Percentiles rank a stretch among this genome's conserved stretches.
These are phyloP conservation scores for Tringa solitaria DNA, from an alignment of 2,113 vertebrate species.

Conservation along the genomic window DNA sequence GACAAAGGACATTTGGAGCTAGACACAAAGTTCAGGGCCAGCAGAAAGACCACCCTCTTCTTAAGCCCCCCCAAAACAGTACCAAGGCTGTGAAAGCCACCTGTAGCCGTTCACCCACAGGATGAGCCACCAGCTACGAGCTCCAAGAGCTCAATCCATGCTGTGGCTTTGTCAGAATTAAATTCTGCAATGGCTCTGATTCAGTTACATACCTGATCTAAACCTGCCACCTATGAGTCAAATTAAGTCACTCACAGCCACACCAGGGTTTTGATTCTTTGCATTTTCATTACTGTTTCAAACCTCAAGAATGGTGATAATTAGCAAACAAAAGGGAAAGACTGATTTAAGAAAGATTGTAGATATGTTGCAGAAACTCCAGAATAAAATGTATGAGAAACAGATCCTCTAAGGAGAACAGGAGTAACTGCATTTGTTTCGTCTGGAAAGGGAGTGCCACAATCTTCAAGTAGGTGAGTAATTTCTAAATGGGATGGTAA, in stretches of 20 bases:
- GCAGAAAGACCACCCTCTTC: neutral
- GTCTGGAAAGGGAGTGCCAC: neutral
- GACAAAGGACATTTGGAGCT: neutral
- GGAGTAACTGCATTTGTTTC: neutral
- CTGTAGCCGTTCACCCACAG: neutral
- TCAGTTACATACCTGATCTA: neutral
- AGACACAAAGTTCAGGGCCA: neutral
- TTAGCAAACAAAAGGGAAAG: neutral
- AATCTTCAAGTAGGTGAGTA: neutral
- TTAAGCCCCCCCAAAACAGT: neutral
- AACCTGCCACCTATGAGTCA: neutral
- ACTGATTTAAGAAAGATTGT: neutral
- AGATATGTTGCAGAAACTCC: neutral
- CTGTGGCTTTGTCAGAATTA: neutral
- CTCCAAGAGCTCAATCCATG: neutral
- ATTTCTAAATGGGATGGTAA: neutral
- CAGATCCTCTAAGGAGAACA: neutral
- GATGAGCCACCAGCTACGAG: fast-evolving
- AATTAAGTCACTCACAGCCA: neutral
- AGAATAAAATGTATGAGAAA: neutral
- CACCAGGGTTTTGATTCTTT: neutral
- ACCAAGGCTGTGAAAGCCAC: neutral
- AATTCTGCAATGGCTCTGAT: neutral
- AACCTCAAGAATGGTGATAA: neutral
- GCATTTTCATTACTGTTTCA: neutral